Base-by-base conservation (phyloP, 1,140 invertebrate genomes). In the Anastrepha obliqua region DNA sequence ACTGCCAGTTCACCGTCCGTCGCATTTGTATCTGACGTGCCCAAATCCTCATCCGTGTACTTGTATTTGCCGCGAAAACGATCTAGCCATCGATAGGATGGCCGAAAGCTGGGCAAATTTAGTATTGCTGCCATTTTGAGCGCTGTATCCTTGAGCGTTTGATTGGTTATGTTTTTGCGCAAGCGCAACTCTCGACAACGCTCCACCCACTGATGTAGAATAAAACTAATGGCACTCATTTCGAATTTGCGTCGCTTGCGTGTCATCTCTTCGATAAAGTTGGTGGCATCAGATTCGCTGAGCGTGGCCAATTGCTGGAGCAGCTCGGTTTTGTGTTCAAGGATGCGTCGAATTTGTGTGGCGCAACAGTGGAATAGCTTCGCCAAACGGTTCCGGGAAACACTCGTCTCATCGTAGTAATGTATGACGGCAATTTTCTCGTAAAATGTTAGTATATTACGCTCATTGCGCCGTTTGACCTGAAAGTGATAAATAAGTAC, bases 361-460 rank as follows among this genome's bases (percentile, higher is more conserved):
- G 91, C 90, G 55, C 91, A 92, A 88, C 91, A 92, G 58, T 92
- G 91, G 62, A 92, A 92, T 90, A 92, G 91, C 88, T 92, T 92
- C 20, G 91, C 91, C 89, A 92, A 87, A 20, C 91, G 92, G 47
- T 92, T 92, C 0, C 91, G 88, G 1, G 91, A 92, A 4, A 92
- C 90, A 60, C 92, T 92, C 17, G 91, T 92, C 62, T 91, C 91
- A 70, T 92, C 91, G 64, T 92, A 92, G 39, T 92, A 92, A 3
- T 91, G 91, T 86, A 92, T 92, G 0, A 92, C 91, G 44, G 91
- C 91, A 20, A 92, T 92, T 85, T 92, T 92, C 20, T 92, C 91
- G 87, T 92, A 92, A n/a, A 92, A 92, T 15, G 91, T 92, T 3
- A 92, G 88, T 74, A 92, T 92, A 29, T 92, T 92, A 9, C 91